Conservation (phyloP, 2,888 invertebrate species). For the Xestia ashworthii region DNA sequence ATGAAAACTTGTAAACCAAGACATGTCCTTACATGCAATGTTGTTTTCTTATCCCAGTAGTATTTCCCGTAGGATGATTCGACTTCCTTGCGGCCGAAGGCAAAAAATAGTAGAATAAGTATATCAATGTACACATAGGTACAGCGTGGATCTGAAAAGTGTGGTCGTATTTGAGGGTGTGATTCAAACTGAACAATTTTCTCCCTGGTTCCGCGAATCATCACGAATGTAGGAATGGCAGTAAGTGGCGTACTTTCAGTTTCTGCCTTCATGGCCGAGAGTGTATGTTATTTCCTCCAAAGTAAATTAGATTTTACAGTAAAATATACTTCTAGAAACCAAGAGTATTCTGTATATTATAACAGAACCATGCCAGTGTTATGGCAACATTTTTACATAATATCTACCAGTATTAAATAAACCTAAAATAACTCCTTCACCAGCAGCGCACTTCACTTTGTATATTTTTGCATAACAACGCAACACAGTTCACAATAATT, state of each 20-base stretch:
- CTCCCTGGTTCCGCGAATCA: too few relatives aligned
- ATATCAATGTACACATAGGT: too few relatives aligned
- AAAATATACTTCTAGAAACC: neutral
- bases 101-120: too few relatives aligned
- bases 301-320: neutral
- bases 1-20: too few relatives aligned
- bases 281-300: neutral
- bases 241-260: neutral
- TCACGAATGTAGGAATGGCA: neutral
- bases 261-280: neutral
- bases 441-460: conserved; percentile 25
- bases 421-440: conserved; percentile 5
- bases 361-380: neutral
- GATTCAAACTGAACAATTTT: too few relatives aligned
- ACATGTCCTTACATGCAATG: too few relatives aligned
- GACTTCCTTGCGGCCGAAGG: too few relatives aligned
- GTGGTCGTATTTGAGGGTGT: too few relatives aligned
- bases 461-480: conserved; percentile 37
- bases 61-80: too few relatives aligned
- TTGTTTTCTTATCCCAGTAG: too few relatives aligned
- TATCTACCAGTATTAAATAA: neutral
- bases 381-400: neutral
- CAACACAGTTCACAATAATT: conserved; percentile 27
- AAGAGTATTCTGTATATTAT: neutral
- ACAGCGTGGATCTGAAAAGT: too few relatives aligned